Base-by-base conservation (phyloP, 2,888 invertebrate genomes). In the Trissolcus brochymenae region DNA sequence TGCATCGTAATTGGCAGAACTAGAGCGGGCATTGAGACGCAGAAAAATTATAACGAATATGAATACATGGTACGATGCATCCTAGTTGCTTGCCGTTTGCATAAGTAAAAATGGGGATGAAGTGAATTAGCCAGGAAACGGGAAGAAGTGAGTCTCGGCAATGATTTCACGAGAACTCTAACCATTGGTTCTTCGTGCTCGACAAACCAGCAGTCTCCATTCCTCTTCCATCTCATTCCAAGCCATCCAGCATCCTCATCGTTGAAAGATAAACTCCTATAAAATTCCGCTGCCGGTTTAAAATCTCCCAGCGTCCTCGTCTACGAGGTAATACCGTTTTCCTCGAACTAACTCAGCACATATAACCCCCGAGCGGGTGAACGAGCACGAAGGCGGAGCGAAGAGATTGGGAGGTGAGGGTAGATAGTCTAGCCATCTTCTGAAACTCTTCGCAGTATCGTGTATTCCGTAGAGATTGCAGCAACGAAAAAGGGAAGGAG, bases 221-320 rank as follows among this genome's bases (percentile, higher is more conserved):
- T 82, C 80, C 16, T 46, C 46, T 46, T 46, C 6, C 46, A 14
- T 46, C 46, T 16, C 7, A 46, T n/a, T 16, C 16, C 7, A 11
- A 7, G 46, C 75, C 80, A 79, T 81, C 81, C 61, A 75, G 79
- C 81, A 60, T 82, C 82, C 81, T 83, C 85, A 84, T 84, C 81
- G 80, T 75, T 80, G 81, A 78, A 83, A 84, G 85, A 86, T 85
- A 84, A 85, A 85, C 86, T 84, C 82, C 82, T 82, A 86, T 86
- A 85, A 87, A 87, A 85, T 86, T 84, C 83, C 81, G 81, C 81
- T 82, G 81, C 80, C 82, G 80, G 81, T 84, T 86, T 85, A 83
- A 83, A 79, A 83, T 76, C 75, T 62, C 80, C 77, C 78, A 64
- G 70, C 71, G 67, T 76, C 73, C 80, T 78, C 71, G 64, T 53